Conservation (phyloP, 2,888 invertebrate genomes). For the Elysia crispata region DNA sequence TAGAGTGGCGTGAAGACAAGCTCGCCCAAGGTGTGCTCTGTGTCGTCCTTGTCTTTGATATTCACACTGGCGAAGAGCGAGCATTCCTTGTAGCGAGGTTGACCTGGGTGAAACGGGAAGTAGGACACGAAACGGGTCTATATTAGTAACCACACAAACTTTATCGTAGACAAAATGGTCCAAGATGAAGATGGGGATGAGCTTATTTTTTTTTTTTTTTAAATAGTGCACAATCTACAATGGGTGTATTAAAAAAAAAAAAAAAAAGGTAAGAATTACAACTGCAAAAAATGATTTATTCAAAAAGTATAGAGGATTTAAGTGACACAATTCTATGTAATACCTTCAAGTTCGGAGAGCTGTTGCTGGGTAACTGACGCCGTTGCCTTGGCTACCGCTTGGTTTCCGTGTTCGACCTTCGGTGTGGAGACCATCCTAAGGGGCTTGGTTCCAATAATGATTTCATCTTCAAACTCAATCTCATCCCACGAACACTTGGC, state of each 20-base stretch:
- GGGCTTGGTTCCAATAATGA: constrained; percentile 54
- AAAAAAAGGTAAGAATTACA: too few species aligned
- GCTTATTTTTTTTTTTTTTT: too few species aligned
- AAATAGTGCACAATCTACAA: too few species aligned
- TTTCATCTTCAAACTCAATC: constrained; percentile 54
- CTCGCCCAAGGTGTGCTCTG: constrained; percentile 50
- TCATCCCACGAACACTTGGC: constrained; percentile 52
- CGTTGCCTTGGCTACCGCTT: neutral
- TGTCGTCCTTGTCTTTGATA: constrained; percentile 54
- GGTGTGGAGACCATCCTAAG: constrained; percentile 30
- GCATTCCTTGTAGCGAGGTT: constrained; percentile 54
- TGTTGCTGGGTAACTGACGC: neutral
- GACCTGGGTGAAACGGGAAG: constrained; percentile 27
- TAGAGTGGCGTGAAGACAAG: constrained; percentile 53
- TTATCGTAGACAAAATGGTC: too few species aligned
- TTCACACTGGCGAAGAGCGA: constrained; percentile 52
- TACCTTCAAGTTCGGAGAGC: neutral
- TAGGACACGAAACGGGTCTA: neutral
- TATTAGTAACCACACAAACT: too few species aligned
- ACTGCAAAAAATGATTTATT: too few species aligned
- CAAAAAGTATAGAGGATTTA: too few species aligned
- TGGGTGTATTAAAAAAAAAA: too few species aligned
- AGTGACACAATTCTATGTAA: neutral
- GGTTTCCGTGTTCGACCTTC: neutral
- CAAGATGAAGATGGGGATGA: too few species aligned